Base-by-base conservation (phyloP, 1,140 invertebrate genomes). In the Nebria ingens region DNA sequence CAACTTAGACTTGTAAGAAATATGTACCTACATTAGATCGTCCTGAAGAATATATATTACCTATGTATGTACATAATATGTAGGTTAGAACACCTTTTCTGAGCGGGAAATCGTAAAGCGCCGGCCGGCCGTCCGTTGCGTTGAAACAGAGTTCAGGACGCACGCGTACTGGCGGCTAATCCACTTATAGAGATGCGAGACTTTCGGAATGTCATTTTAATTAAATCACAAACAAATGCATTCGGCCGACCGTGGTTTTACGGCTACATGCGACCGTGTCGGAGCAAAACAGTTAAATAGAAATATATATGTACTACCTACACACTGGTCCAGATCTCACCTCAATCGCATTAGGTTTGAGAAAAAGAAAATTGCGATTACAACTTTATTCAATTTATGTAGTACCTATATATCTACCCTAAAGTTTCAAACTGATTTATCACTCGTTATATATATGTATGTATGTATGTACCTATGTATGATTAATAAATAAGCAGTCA, bases 211-310 rank as follows among this genome's bases (percentile, higher is more conserved):
- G 40, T 45, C 40, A 45, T 45, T 45, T 45, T 45, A 45, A 45
- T 45, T 45, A 45, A 45, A 45, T 45, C 40, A 45, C 40, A 45
- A 45, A 17, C 17, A 45, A 45, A 45, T 45, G 40, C 40, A 45
- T 45, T 17, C 40, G 17, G 15, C 9, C 6, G 4, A 17, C 40
- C 15, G 40, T 45, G 40, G 40, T 45, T 45, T 45, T 12, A 45
- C 9, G 17, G 15, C 40, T 17, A 17, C 4, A 17, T 17, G 40
- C 40, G 3, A 12, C 25, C 25, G 25, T 13, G 4, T 29, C 13
- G 4, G 4, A 29, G 13, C 25, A 4, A 29, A 29, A 29, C 4
- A 29, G 25, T 13, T 29, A 13, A n/a, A n/a, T n/a, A n/a, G n/a
- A n/a, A n/a, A n/a, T n/a, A n/a, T n/a, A n/a, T n/a, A n/a, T n/a